Conservation (phyloP, 2,113 vertebrate species). For the Mionectes macconnelli region DNA sequence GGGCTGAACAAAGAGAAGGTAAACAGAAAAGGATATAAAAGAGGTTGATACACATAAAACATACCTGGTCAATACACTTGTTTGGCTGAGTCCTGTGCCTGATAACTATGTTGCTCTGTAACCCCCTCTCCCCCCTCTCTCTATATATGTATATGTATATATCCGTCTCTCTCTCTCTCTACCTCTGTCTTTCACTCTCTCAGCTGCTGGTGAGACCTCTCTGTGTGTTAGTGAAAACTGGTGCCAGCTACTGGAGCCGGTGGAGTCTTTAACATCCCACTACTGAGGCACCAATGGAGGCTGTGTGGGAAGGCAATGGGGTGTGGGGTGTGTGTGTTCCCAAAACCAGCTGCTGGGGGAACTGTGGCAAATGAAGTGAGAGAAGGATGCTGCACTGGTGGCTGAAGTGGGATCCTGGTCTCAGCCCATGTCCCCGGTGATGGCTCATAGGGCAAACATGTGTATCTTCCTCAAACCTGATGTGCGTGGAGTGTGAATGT, state of each 20-base stretch:
- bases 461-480: background rate
- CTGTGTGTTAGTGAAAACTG: too few species aligned
- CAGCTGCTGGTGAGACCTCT: too few species aligned
- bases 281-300: background rate
- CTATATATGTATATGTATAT: too few species aligned
- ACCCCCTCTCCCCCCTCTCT: too few species aligned
- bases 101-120: background rate
- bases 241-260: background rate
- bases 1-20: background rate
- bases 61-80: background rate
- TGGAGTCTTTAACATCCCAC: background rate
- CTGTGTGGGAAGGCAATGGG: background rate
- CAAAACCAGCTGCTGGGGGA: background rate
- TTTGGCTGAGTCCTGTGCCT: background rate
- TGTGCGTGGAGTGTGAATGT: background rate
- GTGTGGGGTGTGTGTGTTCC: background rate
- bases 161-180: too few species aligned
- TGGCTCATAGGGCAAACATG: background rate
- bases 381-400: background rate
- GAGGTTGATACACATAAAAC: background rate
- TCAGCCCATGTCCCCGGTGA: background rate
- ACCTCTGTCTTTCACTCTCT: background rate
- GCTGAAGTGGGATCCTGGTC: background rate
- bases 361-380: background rate
- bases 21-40: background rate